Conservation (phyloP, 2,113 vertebrate genomes). For the Tragelaphus imberbis region DNA sequence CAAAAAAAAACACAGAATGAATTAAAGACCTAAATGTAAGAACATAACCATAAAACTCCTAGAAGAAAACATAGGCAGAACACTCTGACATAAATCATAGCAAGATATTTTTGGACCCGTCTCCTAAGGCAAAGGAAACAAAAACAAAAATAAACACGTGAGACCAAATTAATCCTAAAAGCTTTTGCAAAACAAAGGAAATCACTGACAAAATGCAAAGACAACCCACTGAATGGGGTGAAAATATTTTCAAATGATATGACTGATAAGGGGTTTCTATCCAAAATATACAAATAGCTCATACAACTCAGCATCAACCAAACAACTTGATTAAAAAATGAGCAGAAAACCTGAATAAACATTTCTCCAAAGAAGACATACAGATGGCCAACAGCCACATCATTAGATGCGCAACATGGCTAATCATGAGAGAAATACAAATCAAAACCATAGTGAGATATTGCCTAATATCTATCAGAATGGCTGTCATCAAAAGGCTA, state of each 20-base stretch:
- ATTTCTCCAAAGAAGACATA: background rate
- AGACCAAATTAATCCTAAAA: background rate
- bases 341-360: background rate
- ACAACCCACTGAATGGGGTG: background rate
- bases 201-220: background rate
- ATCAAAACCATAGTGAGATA: background rate
- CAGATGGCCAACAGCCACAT: background rate
- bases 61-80: background rate
- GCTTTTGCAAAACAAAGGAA: background rate
- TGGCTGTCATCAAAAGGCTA: background rate
- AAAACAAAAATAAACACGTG: background rate
- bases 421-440: background rate
- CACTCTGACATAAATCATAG: background rate
- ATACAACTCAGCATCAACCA: background rate
- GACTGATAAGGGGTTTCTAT: background rate
- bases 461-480: background rate
- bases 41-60: background rate
- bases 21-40: background rate
- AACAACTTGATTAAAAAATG: background rate
- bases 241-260: background rate
- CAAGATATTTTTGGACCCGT: background rate
- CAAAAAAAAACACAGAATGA: background rate
- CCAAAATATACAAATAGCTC: background rate
- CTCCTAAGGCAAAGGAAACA: background rate
- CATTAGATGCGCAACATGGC: background rate